Conservation (phyloP, 2,797 vertebrate species). For the Spea hammondii region DNA sequence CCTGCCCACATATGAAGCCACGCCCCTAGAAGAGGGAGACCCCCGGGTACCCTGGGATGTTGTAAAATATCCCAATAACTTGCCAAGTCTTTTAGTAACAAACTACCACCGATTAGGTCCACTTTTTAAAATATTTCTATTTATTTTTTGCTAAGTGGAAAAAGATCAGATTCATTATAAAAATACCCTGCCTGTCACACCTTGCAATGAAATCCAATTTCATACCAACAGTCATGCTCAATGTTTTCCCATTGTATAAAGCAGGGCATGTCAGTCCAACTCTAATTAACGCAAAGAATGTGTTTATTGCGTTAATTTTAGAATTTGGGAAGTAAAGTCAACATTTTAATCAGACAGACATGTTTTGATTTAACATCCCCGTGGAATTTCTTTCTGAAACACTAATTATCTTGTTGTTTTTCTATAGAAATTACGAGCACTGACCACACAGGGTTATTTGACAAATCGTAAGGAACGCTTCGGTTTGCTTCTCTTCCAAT, state of each 20-base stretch:
- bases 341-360: not conserved
- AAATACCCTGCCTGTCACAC: slow-evolving; percentile 40
- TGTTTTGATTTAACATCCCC: not conserved
- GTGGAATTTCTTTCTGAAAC: not conserved
- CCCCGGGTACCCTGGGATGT: no score
- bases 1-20: no score
- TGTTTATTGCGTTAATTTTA: not conserved
- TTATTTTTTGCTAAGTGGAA: not conserved
- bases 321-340: not conserved
- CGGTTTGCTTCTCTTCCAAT: not conserved
- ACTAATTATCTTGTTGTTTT: not conserved
- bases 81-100: no score
- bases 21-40: no score
- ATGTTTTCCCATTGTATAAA: not conserved
- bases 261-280: slow-evolving; percentile 24
- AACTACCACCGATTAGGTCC: no score
- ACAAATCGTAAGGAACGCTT: not conserved
- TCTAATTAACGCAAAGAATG: not conserved
- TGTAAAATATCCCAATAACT: no score
- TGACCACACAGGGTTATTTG: not conserved
- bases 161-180: slow-evolving; percentile 29
- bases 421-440: not conserved
- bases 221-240: not conserved
- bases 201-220: slow-evolving; percentile 22
- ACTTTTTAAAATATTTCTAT: not conserved